Conservation (phyloP, 92 coral and sea anemone genomes). For the Palythoa grandiflora region DNA sequence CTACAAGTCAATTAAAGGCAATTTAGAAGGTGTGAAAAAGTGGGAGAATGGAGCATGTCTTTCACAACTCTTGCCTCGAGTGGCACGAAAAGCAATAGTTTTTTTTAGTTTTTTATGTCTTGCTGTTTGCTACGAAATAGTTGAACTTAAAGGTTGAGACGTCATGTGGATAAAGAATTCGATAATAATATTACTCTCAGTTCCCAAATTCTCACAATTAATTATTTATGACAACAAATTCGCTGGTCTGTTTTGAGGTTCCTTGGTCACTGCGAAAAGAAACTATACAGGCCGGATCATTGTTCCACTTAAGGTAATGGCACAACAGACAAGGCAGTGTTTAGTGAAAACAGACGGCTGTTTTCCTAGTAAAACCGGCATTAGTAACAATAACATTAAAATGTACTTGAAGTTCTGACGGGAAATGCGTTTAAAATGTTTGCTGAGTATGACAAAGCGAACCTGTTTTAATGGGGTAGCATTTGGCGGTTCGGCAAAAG, state of each 20-base stretch:
- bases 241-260: not conserved
- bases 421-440: not conserved
- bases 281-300: not conserved
- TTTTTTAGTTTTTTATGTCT: constrained; percentile 15
- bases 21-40: not conserved
- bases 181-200: not conserved
- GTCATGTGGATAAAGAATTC: constrained; percentile 39
- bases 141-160: not conserved
- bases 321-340: not conserved
- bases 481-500: not conserved
- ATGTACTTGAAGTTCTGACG: not conserved
- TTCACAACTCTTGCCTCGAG: not conserved
- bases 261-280: not conserved
- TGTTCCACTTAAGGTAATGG: not conserved
- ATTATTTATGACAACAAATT: not conserved
- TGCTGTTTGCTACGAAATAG: constrained; percentile 14
- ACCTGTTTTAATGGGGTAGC: not conserved
- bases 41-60: not conserved
- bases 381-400: constrained; percentile 11
- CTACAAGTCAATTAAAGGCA: constrained; percentile 35
- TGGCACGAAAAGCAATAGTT: not conserved
- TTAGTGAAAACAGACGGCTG: not conserved
- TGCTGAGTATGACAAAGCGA: not conserved
- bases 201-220: not conserved
- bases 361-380: not conserved